A percentile compares a stretch with the other conserved stretches of the same genome.
phyloP scores from a whole-genome alignment of 2,797 vertebrate genomes.

The Brachymystax lenok region DNA sequence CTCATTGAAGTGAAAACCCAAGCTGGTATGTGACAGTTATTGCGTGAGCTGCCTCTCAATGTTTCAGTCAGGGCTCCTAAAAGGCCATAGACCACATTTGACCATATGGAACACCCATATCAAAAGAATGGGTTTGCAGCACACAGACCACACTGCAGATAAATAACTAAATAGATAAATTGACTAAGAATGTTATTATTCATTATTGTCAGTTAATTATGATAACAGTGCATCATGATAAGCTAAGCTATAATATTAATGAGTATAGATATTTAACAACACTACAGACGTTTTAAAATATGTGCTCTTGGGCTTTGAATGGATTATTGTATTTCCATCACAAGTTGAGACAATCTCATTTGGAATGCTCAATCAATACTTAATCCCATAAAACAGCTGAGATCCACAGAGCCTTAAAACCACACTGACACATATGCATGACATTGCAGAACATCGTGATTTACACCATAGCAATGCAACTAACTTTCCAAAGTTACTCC shows the following conservation, averaged over 20 bases:
- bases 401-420: background rate
- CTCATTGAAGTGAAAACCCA: background rate
- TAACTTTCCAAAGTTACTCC: slow-evolving; percentile 13
- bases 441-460: background rate
- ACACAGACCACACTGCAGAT: background rate
- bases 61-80: background rate
- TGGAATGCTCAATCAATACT: slow-evolving; percentile 7
- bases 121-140: background rate
- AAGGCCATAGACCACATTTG: background rate
- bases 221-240: background rate
- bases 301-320: background rate
- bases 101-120: background rate
- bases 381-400: slow-evolving; percentile 3
- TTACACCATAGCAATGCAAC: background rate
- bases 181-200: background rate
- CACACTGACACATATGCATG: background rate
- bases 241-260: background rate
- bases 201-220: background rate
- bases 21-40: background rate
- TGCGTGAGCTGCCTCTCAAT: background rate
- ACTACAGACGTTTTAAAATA: background rate
- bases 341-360: slow-evolving; percentile 8
- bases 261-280: background rate
- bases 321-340: background rate
- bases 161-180: background rate